These are phyloP conservation scores for Leptodirus hochenwartii DNA, from an alignment of 2,888 invertebrate species.

Conservation along the genomic window DNA sequence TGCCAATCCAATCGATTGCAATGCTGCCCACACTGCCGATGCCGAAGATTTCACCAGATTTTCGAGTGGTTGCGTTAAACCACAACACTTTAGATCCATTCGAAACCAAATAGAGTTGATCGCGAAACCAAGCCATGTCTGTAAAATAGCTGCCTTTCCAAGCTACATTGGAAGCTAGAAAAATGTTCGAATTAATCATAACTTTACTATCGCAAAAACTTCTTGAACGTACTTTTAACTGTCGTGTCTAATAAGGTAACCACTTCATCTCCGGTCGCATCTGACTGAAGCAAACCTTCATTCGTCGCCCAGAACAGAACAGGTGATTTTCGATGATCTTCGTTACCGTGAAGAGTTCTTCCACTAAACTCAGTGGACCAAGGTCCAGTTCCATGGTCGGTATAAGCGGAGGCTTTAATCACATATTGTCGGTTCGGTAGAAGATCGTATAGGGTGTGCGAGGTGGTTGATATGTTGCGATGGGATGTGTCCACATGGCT, in stretches of 20 bases:
- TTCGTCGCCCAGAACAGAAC: conserved; percentile 57
- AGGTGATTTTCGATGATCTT: conserved; percentile 34
- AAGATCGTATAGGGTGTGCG: conserved; percentile 47
- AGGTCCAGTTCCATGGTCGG: conserved; percentile 57
- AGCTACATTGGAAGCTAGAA: no score
- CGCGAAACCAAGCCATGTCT: conserved; percentile 62
- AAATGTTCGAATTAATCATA: conserved; percentile 3
- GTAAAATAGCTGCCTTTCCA: conserved; percentile 36
- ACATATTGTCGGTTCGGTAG: conserved; percentile 57
- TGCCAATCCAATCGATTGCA: conserved; percentile 82
- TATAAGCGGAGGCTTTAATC: conserved; percentile 64
- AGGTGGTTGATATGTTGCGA: conserved; percentile 36
- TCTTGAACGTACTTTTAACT: conserved; percentile 35
- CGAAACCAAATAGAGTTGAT: conserved; percentile 55
- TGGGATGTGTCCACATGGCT: conserved; percentile 26
- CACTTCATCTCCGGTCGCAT: conserved; percentile 61
- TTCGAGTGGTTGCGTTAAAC: conserved; percentile 46
- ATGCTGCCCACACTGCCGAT: conserved; percentile 60
- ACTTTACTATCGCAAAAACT: conserved; percentile 3
- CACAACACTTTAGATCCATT: conserved; percentile 52
- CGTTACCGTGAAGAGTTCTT: conserved; percentile 36
- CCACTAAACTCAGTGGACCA: conserved; percentile 63
- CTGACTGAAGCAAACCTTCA: conserved; percentile 61
- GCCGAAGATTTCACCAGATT: conserved; percentile 37
- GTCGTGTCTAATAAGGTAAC: conserved; percentile 48